phyloP scores from a whole-genome alignment of 2,888 invertebrate species.

The Auanema freiburgensis region DNA sequence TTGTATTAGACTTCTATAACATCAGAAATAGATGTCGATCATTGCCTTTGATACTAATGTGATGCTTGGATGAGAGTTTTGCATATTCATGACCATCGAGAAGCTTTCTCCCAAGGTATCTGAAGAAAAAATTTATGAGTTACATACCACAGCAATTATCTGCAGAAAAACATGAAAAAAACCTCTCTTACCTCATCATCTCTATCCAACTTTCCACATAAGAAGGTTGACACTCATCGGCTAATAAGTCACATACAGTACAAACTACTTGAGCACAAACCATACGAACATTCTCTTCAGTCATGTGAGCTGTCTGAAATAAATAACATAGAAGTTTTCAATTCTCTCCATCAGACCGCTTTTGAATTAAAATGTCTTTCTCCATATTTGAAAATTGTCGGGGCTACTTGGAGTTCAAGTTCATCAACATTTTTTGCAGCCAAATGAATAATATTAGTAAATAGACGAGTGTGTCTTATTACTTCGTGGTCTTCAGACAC shows the following conservation, averaged over 20 bases:
- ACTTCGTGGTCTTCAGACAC: slow-evolving; percentile 35
- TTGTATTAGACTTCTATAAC: too few species aligned
- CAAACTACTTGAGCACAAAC: slow-evolving; percentile 55
- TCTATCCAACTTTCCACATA: slow-evolving; percentile 53
- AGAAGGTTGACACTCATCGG: slow-evolving; percentile 39
- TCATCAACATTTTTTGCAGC: slow-evolving; percentile 53
- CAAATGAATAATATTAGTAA: slow-evolving; percentile 52
- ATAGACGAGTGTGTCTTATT: slow-evolving; percentile 45
- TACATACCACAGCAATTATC: not conserved
- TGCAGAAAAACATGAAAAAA: too few species aligned
- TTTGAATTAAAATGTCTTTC: slow-evolving; percentile 43
- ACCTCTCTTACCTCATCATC: slow-evolving; percentile 30
- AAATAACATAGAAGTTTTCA: not conserved
- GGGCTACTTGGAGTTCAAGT: slow-evolving; percentile 52
- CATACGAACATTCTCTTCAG: slow-evolving; percentile 49
- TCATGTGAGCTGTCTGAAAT: slow-evolving; percentile 43
- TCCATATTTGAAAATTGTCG: slow-evolving; percentile 54
- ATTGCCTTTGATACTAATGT: slow-evolving; percentile 45
- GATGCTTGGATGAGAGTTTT: slow-evolving; percentile 36
- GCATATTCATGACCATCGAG: slow-evolving; percentile 50
- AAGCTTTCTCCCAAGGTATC: slow-evolving; percentile 47
- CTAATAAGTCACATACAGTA: slow-evolving; percentile 47
- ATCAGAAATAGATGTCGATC: slow-evolving; percentile 43
- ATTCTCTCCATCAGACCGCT: slow-evolving; percentile 10
- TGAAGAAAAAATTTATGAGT: slow-evolving; percentile 10